A percentile compares a stretch with the other conserved stretches of the same genome.
These are phyloP conservation scores for Altica lythri DNA, from an alignment of 2,888 invertebrate species.

Conservation along the genomic window DNA sequence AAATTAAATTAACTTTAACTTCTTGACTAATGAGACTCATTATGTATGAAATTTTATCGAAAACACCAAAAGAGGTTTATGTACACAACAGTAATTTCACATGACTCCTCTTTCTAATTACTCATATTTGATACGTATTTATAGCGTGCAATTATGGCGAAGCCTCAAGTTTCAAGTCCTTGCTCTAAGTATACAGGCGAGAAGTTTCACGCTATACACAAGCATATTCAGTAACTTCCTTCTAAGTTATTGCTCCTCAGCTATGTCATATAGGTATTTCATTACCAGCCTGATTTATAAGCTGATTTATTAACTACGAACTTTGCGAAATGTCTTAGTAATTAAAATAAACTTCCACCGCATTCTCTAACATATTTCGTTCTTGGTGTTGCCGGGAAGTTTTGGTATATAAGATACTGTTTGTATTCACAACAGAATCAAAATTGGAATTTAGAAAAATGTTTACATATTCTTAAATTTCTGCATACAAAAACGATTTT, in stretches of 20 bases:
- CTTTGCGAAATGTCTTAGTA: slow-evolving; percentile 47
- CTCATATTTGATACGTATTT: slow-evolving; percentile 58
- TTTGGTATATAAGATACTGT: too few species aligned
- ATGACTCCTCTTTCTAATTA: slow-evolving; percentile 51
- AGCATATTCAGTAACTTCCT: slow-evolving; percentile 52
- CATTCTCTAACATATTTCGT: slow-evolving; percentile 15
- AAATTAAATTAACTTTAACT: not conserved
- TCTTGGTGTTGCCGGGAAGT: slow-evolving; percentile 4
- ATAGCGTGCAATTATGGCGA: slow-evolving; percentile 55
- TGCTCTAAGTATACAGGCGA: slow-evolving; percentile 40
- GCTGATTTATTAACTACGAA: slow-evolving; percentile 50
- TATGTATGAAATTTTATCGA: slow-evolving; percentile 16
- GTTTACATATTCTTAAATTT: too few species aligned
- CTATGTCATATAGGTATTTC: slow-evolving; percentile 57
- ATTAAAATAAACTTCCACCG: slow-evolving; percentile 45
- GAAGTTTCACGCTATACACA: slow-evolving; percentile 45
- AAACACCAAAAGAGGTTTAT: slow-evolving; percentile 16
- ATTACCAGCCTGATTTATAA: slow-evolving; percentile 56
- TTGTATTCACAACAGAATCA: too few species aligned
- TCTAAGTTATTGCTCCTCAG: slow-evolving; percentile 50
- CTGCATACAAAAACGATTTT: too few species aligned
- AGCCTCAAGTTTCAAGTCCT: slow-evolving; percentile 52
- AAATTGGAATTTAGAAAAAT: too few species aligned
- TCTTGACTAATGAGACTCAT: not conserved
- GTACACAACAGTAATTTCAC: slow-evolving; percentile 18